Evolutionary conservation across 2,113 vertebrate species (phyloP).

Genomic region (rat (Rattus norvegicus)): DNA sequence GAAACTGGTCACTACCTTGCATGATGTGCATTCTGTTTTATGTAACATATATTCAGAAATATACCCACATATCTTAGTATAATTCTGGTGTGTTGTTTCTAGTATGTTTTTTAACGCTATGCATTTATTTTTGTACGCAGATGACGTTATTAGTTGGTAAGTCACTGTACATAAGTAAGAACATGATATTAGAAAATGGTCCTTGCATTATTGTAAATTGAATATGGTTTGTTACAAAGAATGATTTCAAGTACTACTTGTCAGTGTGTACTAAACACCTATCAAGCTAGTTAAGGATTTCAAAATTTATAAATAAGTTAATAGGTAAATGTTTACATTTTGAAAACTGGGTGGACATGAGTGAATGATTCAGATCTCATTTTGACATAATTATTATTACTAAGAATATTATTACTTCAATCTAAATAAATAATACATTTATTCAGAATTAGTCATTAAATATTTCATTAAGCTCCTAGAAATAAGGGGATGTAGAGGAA

Average conservation of each 20-base stretch:
- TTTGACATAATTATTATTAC: neutral
- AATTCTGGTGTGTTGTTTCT: neutral
- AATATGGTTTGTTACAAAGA: neutral
- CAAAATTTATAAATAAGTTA: neutral
- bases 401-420: neutral
- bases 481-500: neutral
- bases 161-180: neutral
- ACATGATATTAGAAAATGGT: neutral
- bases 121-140: neutral
- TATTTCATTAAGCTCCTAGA: neutral
- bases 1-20: neutral
- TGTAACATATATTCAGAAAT: conserved; percentile 7
- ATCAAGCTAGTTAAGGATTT: neutral
- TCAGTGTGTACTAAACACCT: neutral
- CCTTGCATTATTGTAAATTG: neutral
- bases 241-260: neutral
- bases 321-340: neutral
- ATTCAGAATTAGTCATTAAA: neutral
- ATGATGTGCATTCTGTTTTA: neutral
- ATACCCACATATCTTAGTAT: neutral
- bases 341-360: conserved; percentile 15
- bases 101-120: neutral
- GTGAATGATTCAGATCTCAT: conserved; percentile 17
- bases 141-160: neutral
- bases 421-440: neutral